Conservation (phyloP, 2,113 vertebrate species). For the Cephalophus harveyi region DNA sequence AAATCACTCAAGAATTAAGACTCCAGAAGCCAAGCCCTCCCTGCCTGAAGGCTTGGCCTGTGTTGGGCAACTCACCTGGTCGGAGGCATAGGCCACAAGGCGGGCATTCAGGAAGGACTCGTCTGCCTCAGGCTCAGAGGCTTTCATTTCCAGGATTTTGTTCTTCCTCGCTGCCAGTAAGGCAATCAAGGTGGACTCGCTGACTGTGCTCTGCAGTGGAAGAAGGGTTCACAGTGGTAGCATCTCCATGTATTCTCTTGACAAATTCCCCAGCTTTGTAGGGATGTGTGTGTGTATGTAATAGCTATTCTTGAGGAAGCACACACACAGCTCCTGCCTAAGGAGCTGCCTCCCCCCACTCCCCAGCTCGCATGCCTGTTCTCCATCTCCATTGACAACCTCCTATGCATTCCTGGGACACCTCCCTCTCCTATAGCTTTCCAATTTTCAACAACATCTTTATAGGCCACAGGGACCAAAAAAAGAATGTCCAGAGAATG, state of each 20-base stretch:
- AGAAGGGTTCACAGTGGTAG: conserved; percentile 11
- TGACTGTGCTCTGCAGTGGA: conserved; percentile 89
- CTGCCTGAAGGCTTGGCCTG: background rate
- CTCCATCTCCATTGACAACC: background rate
- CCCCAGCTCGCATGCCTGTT: background rate
- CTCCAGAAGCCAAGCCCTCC: background rate
- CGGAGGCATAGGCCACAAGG: conserved; percentile 92
- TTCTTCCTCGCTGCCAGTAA: conserved; percentile 93
- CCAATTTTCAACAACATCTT: background rate
- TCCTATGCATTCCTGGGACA: background rate
- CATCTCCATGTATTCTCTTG: background rate
- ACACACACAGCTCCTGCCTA: background rate
- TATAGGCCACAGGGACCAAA: background rate
- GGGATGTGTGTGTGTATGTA: background rate
- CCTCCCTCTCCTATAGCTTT: background rate
- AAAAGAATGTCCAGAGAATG: background rate
- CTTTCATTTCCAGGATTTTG: conserved; percentile 88
- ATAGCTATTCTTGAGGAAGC: background rate
- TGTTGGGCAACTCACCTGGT: conserved; percentile 84
- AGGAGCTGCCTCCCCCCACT: background rate
- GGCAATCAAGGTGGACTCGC: conserved; percentile 93
- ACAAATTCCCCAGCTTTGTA: background rate
- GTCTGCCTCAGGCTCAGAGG: conserved; percentile 80
- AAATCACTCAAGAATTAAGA: background rate
- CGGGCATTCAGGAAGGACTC: conserved; percentile 90